A percentile compares a stretch with the other conserved stretches of the same genome.
These are phyloP conservation scores for Myocastor coypus DNA, from an alignment of 2,113 vertebrate species.

Conservation along the genomic window DNA sequence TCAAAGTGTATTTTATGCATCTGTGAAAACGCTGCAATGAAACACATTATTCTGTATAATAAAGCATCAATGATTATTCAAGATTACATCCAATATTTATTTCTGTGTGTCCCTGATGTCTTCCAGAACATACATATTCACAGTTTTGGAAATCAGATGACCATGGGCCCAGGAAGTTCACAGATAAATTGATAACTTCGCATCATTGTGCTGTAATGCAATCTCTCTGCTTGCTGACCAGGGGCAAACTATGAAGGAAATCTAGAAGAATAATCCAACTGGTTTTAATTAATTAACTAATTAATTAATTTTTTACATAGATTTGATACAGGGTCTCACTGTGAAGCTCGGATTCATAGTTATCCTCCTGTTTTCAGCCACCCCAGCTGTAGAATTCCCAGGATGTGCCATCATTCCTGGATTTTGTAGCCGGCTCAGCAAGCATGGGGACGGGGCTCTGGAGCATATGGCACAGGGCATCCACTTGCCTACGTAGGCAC, in stretches of 20 bases:
- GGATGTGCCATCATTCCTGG: no score
- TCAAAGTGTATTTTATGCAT: background rate
- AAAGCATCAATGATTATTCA: background rate
- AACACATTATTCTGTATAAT: background rate
- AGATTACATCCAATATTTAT: slow-evolving; percentile 1
- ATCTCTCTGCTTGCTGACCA: background rate
- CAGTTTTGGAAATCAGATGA: slow-evolving; percentile 39
- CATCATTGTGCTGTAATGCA: background rate
- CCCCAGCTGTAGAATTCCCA: no score
- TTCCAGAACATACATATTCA: background rate
- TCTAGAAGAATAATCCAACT: background rate
- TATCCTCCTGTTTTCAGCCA: no score
- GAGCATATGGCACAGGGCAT: no score
- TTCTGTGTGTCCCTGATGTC: background rate
- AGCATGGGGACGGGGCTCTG: no score
- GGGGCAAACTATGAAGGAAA: background rate
- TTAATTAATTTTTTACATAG: no score
- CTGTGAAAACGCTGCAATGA: background rate
- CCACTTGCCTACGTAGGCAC: no score
- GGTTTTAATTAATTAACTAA: background rate
- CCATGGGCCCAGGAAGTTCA: background rate
- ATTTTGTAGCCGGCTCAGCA: no score
- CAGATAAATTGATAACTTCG: background rate
- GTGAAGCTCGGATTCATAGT: no score
- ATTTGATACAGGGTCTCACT: no score